Conservation (phyloP, 2,797 vertebrate species). For the Prionace glauca region DNA sequence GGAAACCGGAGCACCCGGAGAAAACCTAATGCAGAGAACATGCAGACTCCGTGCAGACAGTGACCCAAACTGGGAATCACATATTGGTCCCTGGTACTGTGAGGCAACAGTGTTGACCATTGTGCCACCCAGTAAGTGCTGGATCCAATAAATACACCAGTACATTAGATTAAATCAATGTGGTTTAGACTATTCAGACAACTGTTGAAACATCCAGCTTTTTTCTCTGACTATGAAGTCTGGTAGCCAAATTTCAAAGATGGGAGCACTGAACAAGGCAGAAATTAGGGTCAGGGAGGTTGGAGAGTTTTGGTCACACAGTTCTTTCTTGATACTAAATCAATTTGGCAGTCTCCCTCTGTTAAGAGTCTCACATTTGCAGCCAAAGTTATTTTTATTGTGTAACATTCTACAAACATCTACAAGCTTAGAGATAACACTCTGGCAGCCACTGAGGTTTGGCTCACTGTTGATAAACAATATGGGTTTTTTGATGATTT, state of each 20-base stretch:
- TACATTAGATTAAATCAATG: neutral
- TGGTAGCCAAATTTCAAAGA: neutral
- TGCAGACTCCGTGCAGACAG: too few species aligned
- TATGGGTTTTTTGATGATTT: neutral
- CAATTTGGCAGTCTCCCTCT: neutral
- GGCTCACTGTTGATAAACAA: neutral
- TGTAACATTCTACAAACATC: neutral
- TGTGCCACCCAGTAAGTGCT: neutral
- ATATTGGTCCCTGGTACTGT: too few species aligned
- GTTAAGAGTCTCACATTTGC: neutral
- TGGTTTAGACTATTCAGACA: neutral
- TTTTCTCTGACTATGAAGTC: neutral
- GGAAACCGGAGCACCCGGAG: too few species aligned
- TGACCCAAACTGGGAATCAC: too few species aligned
- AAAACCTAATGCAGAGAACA: too few species aligned
- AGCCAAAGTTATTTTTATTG: slow-evolving; percentile 30
- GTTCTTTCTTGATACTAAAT: slow-evolving; percentile 1
- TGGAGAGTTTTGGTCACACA: neutral
- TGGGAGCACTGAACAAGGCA: neutral
- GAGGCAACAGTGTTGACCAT: too few species aligned
- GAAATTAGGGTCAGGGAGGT: neutral
- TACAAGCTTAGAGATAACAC: neutral
- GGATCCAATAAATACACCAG: neutral
- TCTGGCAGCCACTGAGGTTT: neutral
- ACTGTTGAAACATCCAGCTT: neutral